Evolutionary conservation across 2,113 vertebrate species (phyloP).

Genomic region (Serilophus lunatus): DNA sequence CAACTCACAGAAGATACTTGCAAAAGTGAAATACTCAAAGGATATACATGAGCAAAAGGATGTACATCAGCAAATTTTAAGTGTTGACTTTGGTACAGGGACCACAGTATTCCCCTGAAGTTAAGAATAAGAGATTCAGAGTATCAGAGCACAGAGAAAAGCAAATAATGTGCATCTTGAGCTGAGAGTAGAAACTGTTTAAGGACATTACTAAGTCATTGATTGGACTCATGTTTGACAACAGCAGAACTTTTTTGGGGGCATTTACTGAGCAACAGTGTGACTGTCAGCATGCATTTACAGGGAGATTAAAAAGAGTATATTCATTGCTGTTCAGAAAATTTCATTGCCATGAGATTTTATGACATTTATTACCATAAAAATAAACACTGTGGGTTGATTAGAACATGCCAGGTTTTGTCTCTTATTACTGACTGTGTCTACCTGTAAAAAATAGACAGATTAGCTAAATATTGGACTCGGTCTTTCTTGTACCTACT

Average conservation of each 20-base stretch:
- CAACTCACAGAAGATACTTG: background rate
- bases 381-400: background rate
- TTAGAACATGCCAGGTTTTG: background rate
- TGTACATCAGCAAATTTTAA: background rate
- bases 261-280: background rate
- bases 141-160: background rate
- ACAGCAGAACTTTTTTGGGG: background rate
- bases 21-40: background rate
- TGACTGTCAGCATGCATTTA: background rate
- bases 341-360: background rate
- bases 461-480: background rate
- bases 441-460: background rate
- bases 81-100: background rate
- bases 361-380: background rate
- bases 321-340: background rate
- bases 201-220: background rate
- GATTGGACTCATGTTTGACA: background rate
- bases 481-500: background rate
- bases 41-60: background rate
- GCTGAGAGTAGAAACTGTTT: background rate
- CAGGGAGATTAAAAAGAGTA: background rate
- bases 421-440: background rate
- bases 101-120: background rate
- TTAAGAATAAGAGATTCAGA: background rate
- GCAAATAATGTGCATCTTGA: background rate